Percentiles rank a stretch among this genome's conserved stretches.
phyloP scores from a whole-genome alignment of 2,113 vertebrate genomes.

The Chionodraco myersi region DNA sequence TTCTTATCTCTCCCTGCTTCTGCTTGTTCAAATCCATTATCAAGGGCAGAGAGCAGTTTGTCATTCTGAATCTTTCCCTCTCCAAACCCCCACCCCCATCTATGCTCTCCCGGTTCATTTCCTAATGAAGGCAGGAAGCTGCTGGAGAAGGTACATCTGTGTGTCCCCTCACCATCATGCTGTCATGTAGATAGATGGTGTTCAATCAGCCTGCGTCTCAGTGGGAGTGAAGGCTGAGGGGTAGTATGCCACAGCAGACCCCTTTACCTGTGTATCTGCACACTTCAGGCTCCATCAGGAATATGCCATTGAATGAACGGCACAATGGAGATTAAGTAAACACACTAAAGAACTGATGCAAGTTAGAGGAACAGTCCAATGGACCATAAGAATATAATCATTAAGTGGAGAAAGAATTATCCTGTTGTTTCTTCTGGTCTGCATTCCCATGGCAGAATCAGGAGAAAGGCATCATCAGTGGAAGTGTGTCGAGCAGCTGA shows the following conservation, averaged over 20 bases:
- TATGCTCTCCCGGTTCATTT: slow-evolving; percentile 5
- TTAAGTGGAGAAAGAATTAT: neutral
- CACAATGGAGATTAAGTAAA: too few species aligned
- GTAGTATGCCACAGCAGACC: neutral
- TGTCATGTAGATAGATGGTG: slow-evolving; percentile 30
- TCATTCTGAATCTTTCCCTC: neutral
- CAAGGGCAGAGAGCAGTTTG: neutral
- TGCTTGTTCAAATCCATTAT: neutral
- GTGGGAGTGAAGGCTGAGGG: neutral
- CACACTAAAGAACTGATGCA: too few species aligned
- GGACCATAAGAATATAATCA: neutral
- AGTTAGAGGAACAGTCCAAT: neutral
- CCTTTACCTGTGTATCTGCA: too few species aligned
- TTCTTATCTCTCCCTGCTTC: neutral
- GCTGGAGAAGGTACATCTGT: slow-evolving; percentile 44
- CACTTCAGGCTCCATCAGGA: neutral
- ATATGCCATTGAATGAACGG: neutral
- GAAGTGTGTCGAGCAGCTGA: neutral
- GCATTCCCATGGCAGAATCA: too few species aligned
- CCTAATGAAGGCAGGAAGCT: slow-evolving; percentile 13
- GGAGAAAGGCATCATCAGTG: too few species aligned
- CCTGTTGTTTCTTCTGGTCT: too few species aligned
- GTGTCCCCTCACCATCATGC: slow-evolving; percentile 38
- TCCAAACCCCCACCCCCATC: neutral
- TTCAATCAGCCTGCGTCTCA: slow-evolving; percentile 3